Evolutionary conservation across 2,888 invertebrate species (phyloP).

Genomic region (Acleris literana): DNA sequence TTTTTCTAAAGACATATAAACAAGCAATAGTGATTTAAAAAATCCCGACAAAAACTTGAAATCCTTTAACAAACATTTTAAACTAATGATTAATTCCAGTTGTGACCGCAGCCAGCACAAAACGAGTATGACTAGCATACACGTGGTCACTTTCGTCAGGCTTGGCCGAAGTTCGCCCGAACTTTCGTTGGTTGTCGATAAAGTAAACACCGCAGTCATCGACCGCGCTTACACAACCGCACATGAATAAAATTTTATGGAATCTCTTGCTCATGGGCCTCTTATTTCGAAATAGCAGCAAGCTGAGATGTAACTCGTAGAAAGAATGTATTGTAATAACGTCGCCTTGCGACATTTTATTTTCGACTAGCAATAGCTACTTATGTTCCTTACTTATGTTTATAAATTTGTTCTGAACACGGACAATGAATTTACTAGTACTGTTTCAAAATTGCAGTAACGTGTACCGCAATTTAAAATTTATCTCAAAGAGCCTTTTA

Average conservation of each 20-base stretch:
- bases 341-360: conserved; percentile 9
- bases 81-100: conserved; percentile 15
- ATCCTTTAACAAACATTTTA: neutral
- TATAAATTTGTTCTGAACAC: too few species aligned
- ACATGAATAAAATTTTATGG: conserved; percentile 58
- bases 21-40: too few species aligned
- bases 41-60: too few species aligned
- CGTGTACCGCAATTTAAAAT: conserved; percentile 1
- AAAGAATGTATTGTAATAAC: conserved; percentile 2
- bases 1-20: too few species aligned
- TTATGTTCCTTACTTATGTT: too few species aligned
- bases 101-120: conserved; percentile 17
- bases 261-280: conserved; percentile 43
- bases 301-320: conserved; percentile 10
- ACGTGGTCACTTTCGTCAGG: conserved; percentile 44
- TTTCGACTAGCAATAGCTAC: neutral
- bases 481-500: conserved; percentile 16
- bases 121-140: conserved; percentile 29
- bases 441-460: conserved; percentile 1
- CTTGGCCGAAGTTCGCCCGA: conserved; percentile 49
- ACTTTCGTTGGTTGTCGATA: conserved; percentile 72
- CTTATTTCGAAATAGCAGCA: conserved; percentile 35
- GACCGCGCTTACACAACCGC: conserved; percentile 77
- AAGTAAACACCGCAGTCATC: conserved; percentile 78
- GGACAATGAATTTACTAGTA: neutral